phyloP scores from a whole-genome alignment of 2,113 vertebrate genomes.

The Aviceda subcristata region DNA sequence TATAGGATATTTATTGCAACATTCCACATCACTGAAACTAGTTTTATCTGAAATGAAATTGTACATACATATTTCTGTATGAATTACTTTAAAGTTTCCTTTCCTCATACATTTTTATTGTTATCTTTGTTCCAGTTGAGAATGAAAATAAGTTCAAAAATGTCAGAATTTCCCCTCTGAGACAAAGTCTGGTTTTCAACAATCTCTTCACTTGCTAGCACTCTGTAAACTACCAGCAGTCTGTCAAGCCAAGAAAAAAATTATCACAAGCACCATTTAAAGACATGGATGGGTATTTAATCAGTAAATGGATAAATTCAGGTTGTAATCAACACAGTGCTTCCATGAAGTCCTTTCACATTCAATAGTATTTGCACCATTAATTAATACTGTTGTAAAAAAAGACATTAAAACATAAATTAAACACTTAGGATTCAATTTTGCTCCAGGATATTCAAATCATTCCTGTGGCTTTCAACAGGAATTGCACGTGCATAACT shows the following conservation, averaged over 20 bases:
- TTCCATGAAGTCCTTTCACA: neutral
- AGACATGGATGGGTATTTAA: neutral
- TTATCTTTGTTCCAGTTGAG: neutral
- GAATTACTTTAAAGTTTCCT: neutral
- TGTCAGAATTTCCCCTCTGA: neutral
- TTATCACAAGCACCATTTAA: neutral
- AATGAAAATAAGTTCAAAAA: conserved; percentile 10
- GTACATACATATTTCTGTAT: neutral
- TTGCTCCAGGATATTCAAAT: neutral
- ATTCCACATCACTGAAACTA: neutral
- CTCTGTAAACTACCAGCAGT: neutral
- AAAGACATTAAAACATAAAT: neutral
- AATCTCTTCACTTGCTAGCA: neutral
- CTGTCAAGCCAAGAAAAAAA: neutral
- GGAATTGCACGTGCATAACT: neutral
- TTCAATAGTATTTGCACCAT: neutral
- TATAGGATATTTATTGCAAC: neutral
- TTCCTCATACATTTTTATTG: conserved; percentile 17
- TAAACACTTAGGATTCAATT: neutral
- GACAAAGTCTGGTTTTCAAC: neutral
- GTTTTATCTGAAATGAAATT: neutral
- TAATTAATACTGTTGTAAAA: neutral
- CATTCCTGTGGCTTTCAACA: neutral
- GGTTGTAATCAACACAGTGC: neutral
- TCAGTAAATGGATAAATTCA: neutral